Evolutionary conservation across 1,140 invertebrate species (phyloP).

Genomic region (Drosophila bipectinata): DNA sequence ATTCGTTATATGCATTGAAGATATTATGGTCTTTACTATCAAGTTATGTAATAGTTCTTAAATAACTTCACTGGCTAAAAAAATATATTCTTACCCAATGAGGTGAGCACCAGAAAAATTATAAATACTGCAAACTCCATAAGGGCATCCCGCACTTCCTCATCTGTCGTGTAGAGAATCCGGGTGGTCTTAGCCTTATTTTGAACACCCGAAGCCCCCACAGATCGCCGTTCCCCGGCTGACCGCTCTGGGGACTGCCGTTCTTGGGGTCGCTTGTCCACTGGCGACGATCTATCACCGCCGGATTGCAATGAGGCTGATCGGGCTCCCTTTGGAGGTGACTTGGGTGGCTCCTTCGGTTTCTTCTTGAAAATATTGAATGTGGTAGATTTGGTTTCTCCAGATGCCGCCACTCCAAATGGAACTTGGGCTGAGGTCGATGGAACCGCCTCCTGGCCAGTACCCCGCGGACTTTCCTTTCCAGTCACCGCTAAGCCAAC

Average conservation of each 20-base stretch:
- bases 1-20: background rate
- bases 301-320: too few species aligned
- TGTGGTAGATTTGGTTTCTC: background rate
- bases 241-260: too few species aligned
- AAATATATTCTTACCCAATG: slow-evolving; percentile 40
- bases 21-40: too few species aligned
- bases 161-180: slow-evolving; percentile 61
- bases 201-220: background rate
- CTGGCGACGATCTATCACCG: too few species aligned
- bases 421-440: background rate
- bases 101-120: slow-evolving; percentile 68
- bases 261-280: too few species aligned
- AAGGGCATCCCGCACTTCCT: slow-evolving; percentile 66
- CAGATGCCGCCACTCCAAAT: too few species aligned
- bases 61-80: too few species aligned
- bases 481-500: background rate
- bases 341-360: too few species aligned
- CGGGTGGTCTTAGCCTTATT: slow-evolving; percentile 18
- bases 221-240: background rate
- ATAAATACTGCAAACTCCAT: slow-evolving; percentile 69
- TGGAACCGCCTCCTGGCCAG: background rate
- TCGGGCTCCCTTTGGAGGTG: too few species aligned
- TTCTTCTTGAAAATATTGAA: background rate
- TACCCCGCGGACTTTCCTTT: background rate
- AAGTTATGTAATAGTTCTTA: too few species aligned